phyloP scores from a whole-genome alignment of 2,113 vertebrate species.

The Nannobrachium achirus region DNA sequence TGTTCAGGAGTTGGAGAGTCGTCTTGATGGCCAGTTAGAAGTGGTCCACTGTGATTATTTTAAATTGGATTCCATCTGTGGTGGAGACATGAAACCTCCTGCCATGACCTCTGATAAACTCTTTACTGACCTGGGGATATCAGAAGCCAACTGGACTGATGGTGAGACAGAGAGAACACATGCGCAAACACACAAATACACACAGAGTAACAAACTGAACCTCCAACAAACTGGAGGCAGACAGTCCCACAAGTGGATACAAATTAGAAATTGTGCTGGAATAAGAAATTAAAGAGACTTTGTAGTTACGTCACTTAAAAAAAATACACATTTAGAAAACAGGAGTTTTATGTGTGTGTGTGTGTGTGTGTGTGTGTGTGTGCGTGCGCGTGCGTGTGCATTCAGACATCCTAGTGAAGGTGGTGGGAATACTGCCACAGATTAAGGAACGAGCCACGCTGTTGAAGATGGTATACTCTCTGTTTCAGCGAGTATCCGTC shows the following conservation, averaged over 20 bases:
- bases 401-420: conserved; percentile 86
- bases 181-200: neutral
- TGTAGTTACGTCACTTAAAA: no score
- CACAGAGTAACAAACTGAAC: neutral
- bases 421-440: conserved; percentile 86
- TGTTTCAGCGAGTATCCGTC: conserved; percentile 86
- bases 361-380: conserved; percentile 22
- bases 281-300: neutral
- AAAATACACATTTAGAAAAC: no score
- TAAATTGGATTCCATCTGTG: conserved; percentile 82
- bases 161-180: conserved; percentile 58
- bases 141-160: conserved; percentile 82
- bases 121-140: conserved; percentile 85
- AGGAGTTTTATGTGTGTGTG: conserved; percentile 12
- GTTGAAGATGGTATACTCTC: conserved; percentile 85
- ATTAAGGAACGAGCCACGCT: conserved; percentile 78
- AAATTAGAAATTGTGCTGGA: neutral
- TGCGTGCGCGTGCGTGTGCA: conserved; percentile 23
- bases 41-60: conserved; percentile 90
- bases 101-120: conserved; percentile 80
- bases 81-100: conserved; percentile 73
- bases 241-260: neutral
- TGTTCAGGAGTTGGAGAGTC: conserved; percentile 82
- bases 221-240: neutral
- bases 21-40: conserved; percentile 81